These are phyloP conservation scores for Noctua pronuba DNA, from an alignment of 2,888 invertebrate genomes.

Conservation along the genomic window DNA sequence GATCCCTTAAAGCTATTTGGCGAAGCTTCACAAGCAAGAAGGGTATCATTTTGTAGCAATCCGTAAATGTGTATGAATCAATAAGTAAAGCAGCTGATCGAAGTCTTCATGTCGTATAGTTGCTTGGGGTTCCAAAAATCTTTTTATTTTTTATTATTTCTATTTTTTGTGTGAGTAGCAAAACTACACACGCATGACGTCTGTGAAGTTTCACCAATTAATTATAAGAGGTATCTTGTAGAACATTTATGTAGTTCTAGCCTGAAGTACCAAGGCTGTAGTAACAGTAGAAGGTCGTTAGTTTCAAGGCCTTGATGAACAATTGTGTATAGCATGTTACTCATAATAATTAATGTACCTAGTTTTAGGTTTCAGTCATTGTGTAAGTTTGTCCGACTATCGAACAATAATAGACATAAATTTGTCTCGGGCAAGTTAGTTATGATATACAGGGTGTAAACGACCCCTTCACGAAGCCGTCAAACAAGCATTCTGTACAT, in stretches of 20 bases:
- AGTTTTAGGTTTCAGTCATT: conserved; percentile 19
- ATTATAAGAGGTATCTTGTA: background rate
- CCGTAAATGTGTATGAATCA: no score
- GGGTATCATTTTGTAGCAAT: no score
- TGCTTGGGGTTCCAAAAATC: background rate
- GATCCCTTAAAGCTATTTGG: background rate
- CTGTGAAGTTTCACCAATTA: background rate
- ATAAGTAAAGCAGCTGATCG: background rate
- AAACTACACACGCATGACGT: background rate
- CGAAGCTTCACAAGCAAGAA: background rate
- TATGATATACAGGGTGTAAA: no score
- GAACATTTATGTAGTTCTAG: background rate
- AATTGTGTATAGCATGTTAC: conserved; percentile 13
- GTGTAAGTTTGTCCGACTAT: conserved; percentile 7
- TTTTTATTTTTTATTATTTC: background rate
- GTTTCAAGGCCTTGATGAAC: conserved; percentile 28
- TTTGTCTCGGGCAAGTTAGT: background rate
- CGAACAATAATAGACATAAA: conserved; percentile 30
- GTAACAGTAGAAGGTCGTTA: conserved; percentile 6
- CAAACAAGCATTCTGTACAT: no score
- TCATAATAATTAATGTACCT: conserved; percentile 38
- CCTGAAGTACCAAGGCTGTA: conserved; percentile 4
- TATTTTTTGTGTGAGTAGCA: background rate
- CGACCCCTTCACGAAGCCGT: no score
- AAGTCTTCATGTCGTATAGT: background rate